A percentile compares a stretch with the other conserved stretches of the same genome.
Conservation (phyloP, 2,888 invertebrate genomes). For the Cryptocephalus moraei region DNA sequence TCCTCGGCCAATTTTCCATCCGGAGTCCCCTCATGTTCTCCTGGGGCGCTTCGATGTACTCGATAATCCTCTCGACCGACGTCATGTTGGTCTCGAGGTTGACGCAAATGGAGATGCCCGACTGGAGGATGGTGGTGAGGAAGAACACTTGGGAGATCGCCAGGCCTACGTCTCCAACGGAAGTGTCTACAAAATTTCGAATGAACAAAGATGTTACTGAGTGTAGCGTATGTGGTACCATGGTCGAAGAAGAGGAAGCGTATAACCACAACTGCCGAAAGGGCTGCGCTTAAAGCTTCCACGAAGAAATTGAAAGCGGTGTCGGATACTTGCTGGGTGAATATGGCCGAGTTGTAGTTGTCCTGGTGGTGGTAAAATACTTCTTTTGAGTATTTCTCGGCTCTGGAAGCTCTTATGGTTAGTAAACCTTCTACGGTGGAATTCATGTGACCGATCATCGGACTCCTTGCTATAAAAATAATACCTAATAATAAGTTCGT, state of each 20-base stretch:
- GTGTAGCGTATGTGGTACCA: conserved; percentile 6
- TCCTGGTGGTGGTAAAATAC: conserved; percentile 32
- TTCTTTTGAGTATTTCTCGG: conserved; percentile 23
- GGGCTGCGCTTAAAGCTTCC: conserved; percentile 21
- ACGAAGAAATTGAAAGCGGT: conserved; percentile 28
- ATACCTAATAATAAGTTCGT: too few relatives aligned
- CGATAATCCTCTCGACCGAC: conserved; percentile 77
- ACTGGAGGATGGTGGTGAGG: conserved; percentile 54
- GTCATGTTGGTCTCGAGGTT: conserved; percentile 66
- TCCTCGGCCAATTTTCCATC: conserved; percentile 44
- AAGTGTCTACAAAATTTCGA: conserved; percentile 20
- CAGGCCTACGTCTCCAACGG: conserved; percentile 33
- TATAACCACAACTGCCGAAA: conserved; percentile 16
- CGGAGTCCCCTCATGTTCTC: conserved; percentile 34
- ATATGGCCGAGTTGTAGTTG: conserved; percentile 27
- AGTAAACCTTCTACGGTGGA: conserved; percentile 31
- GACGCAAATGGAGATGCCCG: conserved; percentile 60
- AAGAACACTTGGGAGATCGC: conserved; percentile 32
- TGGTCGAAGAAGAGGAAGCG: conserved; percentile 16
- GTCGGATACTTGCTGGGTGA: conserved; percentile 22
- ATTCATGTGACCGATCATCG: conserved; percentile 31
- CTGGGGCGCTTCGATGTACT: conserved; percentile 61
- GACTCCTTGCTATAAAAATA: conserved; percentile 28
- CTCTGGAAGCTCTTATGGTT: conserved; percentile 29
- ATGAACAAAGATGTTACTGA: too few relatives aligned